Conservation (phyloP, 2,113 vertebrate genomes). For the Osmerus mordax region DNA sequence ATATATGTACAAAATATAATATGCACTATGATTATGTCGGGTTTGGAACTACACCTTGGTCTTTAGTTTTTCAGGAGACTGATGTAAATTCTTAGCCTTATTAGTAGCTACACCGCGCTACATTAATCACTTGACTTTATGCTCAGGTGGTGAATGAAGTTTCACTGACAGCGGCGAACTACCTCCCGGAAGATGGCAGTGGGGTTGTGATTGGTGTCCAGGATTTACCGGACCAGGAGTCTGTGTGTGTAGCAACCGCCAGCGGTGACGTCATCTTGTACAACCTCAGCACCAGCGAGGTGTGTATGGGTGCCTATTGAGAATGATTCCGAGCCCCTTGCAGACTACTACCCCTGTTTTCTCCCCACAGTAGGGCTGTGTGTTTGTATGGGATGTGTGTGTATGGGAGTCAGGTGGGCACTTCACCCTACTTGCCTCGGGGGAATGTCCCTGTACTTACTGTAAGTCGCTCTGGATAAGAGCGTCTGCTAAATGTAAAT, state of each 20-base stretch:
- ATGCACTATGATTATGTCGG: not conserved
- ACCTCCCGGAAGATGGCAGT: slow-evolving; percentile 82
- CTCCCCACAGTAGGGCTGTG: not conserved
- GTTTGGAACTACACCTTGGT: no score
- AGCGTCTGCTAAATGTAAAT: no score
- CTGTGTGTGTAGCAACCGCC: slow-evolving; percentile 84
- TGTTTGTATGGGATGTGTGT: not conserved
- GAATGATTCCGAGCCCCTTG: not conserved
- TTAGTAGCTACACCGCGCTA: no score
- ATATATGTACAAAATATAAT: not conserved
- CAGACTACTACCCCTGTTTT: not conserved
- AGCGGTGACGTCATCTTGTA: slow-evolving; percentile 87
- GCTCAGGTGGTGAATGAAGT: slow-evolving; percentile 78
- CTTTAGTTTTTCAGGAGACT: no score
- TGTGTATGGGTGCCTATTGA: slow-evolving; percentile 38
- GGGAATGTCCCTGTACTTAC: no score
- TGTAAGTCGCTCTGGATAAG: no score
- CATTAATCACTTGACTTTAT: slow-evolving; percentile 6
- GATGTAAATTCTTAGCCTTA: no score
- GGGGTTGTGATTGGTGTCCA: slow-evolving; percentile 81
- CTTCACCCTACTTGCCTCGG: no score
- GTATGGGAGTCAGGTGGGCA: no score
- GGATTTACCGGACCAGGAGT: slow-evolving; percentile 85
- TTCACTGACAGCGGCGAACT: slow-evolving; percentile 74
- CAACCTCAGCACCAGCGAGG: slow-evolving; percentile 79